A percentile compares a stretch with the other conserved stretches of the same genome.
Conservation (phyloP, 1,140 invertebrate species). For the Diploscapter pachys region DNA sequence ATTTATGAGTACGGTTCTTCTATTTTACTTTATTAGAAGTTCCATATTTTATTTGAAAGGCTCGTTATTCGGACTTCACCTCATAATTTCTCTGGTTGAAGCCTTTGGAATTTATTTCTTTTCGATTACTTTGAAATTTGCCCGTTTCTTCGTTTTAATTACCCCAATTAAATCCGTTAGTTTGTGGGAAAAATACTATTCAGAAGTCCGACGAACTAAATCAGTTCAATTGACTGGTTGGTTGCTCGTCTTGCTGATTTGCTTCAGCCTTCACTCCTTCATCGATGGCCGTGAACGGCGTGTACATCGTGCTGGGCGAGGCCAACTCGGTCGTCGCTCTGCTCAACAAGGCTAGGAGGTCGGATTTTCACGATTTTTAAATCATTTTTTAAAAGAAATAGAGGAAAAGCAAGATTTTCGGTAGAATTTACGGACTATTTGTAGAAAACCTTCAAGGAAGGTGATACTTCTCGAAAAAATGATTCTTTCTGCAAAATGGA, state of each 20-base stretch:
- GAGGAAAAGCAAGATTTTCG: not conserved
- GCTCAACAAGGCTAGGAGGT: slow-evolving; percentile 37
- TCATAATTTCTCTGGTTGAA: too few species aligned
- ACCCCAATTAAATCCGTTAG: too few species aligned
- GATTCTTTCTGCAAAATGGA: not conserved
- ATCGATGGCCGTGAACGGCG: slow-evolving; percentile 41
- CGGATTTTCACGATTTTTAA: not conserved
- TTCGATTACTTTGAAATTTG: too few species aligned
- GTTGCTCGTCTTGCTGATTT: not conserved
- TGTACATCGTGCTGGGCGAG: slow-evolving; percentile 43
- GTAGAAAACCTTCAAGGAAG: not conserved
- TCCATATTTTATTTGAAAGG: too few species aligned
- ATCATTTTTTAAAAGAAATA: not conserved
- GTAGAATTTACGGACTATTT: not conserved
- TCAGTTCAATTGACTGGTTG: too few species aligned
- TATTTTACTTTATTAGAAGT: too few species aligned
- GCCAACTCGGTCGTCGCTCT: slow-evolving; percentile 39
- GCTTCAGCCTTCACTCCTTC: not conserved
- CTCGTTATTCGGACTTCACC: too few species aligned
- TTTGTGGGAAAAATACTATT: too few species aligned
- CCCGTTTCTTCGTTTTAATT: too few species aligned
- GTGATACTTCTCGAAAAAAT: not conserved
- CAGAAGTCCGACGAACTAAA: too few species aligned
- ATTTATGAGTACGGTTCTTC: too few species aligned
- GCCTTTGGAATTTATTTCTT: too few species aligned